Evolutionary conservation across 2,113 vertebrate genomes (phyloP).

Genomic region (Fregetta grallaria): DNA sequence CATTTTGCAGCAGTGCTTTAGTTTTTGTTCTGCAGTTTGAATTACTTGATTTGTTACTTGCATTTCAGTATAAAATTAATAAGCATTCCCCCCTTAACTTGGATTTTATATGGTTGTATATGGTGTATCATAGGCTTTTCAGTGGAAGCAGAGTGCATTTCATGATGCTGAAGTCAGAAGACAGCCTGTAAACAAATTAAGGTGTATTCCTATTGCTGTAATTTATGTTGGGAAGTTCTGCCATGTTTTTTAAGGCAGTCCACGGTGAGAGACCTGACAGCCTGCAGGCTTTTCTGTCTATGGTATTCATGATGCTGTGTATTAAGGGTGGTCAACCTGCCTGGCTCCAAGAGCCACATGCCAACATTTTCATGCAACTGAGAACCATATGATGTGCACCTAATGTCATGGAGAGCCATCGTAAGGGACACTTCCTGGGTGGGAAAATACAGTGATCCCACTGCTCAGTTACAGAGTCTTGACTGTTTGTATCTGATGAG

Average conservation of each 20-base stretch:
- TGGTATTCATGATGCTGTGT: background rate
- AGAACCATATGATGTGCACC: background rate
- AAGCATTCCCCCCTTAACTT: background rate
- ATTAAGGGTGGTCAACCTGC: background rate
- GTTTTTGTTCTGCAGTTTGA: background rate
- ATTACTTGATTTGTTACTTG: background rate
- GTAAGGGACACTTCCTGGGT: background rate
- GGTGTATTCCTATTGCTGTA: background rate
- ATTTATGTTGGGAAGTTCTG: background rate
- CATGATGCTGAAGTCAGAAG: background rate
- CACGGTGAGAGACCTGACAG: background rate
- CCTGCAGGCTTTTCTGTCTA: background rate
- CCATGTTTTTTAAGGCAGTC: background rate
- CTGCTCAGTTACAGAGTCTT: background rate
- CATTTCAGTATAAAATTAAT: background rate
- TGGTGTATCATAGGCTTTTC: background rate
- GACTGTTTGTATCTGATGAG: background rate
- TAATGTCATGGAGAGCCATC: background rate
- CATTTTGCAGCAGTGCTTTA: background rate
- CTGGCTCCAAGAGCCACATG: background rate
- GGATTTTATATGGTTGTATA: background rate
- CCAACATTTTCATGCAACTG: background rate
- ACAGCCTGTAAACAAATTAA: background rate
- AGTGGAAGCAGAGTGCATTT: background rate
- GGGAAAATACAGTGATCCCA: background rate